phyloP scores from a whole-genome alignment of 2,797 vertebrate species.

The Dipus sagitta region DNA sequence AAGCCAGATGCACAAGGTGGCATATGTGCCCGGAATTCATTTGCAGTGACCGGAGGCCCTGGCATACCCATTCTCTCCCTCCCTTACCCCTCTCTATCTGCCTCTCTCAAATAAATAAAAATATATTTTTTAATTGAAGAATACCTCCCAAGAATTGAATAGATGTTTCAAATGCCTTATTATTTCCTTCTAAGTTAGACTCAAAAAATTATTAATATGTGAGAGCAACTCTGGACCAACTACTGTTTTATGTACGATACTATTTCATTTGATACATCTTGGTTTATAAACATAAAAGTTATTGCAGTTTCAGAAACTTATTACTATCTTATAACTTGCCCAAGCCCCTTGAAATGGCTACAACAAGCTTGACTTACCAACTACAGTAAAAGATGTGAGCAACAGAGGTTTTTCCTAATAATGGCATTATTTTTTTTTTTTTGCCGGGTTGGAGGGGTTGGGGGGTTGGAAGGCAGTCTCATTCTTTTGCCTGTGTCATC shows the following conservation, averaged over 20 bases:
- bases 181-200: constrained; percentile 29
- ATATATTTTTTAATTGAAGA: background rate
- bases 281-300: constrained; percentile 47
- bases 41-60: too few relatives aligned
- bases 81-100: too few relatives aligned
- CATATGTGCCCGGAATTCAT: too few relatives aligned
- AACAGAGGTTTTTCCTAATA: constrained; percentile 54
- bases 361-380: constrained; percentile 48
- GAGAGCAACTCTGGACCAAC: constrained; percentile 1
- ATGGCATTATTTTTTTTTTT: background rate
- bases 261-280: constrained; percentile 42
- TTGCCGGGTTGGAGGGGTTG: too few relatives aligned
- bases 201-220: background rate
- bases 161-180: constrained; percentile 52
- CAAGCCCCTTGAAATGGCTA: constrained; percentile 48
- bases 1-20: too few relatives aligned
- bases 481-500: background rate
- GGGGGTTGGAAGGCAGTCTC: background rate
- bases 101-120: too few relatives aligned
- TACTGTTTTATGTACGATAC: constrained; percentile 1
- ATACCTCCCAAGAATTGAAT: constrained; percentile 38
- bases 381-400: constrained; percentile 34
- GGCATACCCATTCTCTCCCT: too few relatives aligned
- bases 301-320: constrained; percentile 53
- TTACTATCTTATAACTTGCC: constrained; percentile 32